A percentile compares a stretch with the other conserved stretches of the same genome.
Conservation (phyloP, 2,797 vertebrate species). For the Rhabdophis nuchalis region DNA sequence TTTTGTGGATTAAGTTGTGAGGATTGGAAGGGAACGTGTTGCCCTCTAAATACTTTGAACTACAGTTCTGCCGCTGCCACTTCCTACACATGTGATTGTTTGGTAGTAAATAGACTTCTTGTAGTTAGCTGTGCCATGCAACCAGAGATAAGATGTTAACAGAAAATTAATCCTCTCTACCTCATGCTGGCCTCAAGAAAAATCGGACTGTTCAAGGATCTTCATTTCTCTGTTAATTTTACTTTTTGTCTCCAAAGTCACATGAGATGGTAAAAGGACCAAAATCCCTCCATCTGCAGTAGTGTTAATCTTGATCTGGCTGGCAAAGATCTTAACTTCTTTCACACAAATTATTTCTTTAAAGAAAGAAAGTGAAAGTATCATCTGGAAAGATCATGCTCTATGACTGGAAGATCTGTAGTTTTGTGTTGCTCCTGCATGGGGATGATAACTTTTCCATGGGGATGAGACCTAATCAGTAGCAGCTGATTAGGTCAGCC, state of each 20-base stretch:
- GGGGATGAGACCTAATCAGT: background rate
- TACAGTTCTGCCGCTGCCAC: background rate
- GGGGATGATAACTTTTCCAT: background rate
- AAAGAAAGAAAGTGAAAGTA: background rate
- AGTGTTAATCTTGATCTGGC: background rate
- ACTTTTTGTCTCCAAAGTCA: background rate
- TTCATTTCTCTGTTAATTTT: background rate
- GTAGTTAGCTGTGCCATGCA: background rate
- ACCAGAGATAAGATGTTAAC: background rate
- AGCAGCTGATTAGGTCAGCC: background rate
- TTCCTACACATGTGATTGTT: background rate
- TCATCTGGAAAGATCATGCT: background rate
- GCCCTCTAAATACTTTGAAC: background rate
- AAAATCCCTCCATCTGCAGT: background rate
- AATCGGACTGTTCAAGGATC: background rate
- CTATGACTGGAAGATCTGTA: background rate
- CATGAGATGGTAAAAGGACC: background rate
- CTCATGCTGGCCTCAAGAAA: background rate
- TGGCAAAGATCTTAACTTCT: background rate
- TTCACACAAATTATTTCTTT: background rate
- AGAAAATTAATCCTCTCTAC: background rate
- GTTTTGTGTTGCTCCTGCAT: background rate
- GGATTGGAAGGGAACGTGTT: background rate
- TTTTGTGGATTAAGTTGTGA: background rate
- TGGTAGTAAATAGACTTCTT: background rate